Evolutionary conservation across 1,140 invertebrate species (phyloP).

Genomic region (Ephestia elutella): DNA sequence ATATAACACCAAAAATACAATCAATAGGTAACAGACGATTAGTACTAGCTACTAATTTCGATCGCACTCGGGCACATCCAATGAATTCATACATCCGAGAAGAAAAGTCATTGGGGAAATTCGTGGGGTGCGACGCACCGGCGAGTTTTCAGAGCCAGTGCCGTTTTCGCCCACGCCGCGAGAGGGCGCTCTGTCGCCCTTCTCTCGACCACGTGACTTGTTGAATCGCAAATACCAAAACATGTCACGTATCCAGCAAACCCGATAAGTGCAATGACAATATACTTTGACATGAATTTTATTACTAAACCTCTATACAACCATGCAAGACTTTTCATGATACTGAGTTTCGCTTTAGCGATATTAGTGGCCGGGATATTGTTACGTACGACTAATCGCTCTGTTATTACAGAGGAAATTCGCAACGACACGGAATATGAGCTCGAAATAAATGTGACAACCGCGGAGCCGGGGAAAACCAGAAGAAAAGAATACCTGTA

Average conservation of each 20-base stretch:
- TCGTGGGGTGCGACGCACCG: conserved; percentile 63
- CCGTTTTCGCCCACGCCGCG: conserved; percentile 58
- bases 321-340: conserved; percentile 56
- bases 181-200: conserved; percentile 55
- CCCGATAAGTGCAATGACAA: conserved; percentile 22
- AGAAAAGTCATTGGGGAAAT: conserved; percentile 68
- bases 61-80: conserved; percentile 34
- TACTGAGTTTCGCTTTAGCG: conserved; percentile 43
- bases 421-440: conserved; percentile 44
- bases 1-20: neutral
- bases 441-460: conserved; percentile 54
- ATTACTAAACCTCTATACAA: conserved; percentile 53
- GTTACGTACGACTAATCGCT: conserved; percentile 40
- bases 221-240: conserved; percentile 34
- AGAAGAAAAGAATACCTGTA: conserved; percentile 68
- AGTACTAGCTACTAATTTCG: too few species aligned
- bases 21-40: neutral
- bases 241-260: conserved; percentile 29
- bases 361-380: conserved; percentile 46
- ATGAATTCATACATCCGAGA: conserved; percentile 48
- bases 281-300: conserved; percentile 55
- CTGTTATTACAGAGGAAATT: conserved; percentile 32
- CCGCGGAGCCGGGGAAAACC: conserved; percentile 46
- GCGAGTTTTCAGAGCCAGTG: conserved; percentile 64
- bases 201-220: conserved; percentile 51